Conservation (phyloP, 2,888 invertebrate species). For the Campoletis raptor region DNA sequence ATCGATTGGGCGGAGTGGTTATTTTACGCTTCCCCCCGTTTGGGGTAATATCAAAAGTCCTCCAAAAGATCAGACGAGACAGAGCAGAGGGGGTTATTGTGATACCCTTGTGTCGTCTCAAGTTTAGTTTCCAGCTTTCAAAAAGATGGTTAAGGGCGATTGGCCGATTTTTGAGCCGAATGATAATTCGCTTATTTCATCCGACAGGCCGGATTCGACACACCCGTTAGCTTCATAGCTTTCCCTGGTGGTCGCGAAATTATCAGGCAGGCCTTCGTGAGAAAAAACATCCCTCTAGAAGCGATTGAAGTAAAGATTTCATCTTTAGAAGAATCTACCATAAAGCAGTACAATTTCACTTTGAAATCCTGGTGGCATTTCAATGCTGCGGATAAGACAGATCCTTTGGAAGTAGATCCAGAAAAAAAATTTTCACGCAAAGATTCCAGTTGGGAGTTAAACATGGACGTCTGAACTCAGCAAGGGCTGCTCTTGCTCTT, state of each 20-base stretch:
- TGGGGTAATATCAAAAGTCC: neutral
- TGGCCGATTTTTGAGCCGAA: conserved; percentile 32
- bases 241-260: conserved; percentile 28
- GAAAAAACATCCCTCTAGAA: neutral
- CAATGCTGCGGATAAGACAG: neutral
- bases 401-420: neutral
- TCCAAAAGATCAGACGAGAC: conserved; percentile 18
- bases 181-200: conserved; percentile 20
- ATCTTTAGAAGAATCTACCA: conserved; percentile 2
- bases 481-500: conserved; percentile 4
- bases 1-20: neutral
- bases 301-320: neutral
- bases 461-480: neutral
- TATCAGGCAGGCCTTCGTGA: conserved; percentile 26
- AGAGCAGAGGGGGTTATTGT: conserved; percentile 44
- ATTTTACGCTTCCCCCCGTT: conserved; percentile 13
- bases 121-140: conserved; percentile 58
- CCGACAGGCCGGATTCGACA: neutral
- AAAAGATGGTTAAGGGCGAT: neutral
- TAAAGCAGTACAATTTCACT: conserved; percentile 3
- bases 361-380: neutral
- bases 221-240: conserved; percentile 24
- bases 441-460: conserved; percentile 4
- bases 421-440: neutral
- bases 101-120: conserved; percentile 38